phyloP scores from a whole-genome alignment of 2,888 invertebrate genomes.

The Apotomis capreana region DNA sequence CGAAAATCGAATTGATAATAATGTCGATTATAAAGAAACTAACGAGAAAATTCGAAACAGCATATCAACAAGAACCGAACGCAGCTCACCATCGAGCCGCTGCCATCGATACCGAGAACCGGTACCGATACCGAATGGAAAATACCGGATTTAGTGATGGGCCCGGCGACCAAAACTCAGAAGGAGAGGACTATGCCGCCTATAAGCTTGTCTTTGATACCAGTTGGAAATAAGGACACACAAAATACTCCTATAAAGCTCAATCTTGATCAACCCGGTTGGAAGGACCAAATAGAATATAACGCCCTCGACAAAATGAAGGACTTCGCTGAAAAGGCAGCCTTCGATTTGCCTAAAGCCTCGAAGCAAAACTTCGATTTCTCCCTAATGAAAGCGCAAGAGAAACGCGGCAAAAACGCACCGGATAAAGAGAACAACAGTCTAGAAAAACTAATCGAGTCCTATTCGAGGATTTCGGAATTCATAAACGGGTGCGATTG shows the following conservation, averaged over 20 bases:
- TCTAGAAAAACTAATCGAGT: conserved; percentile 72
- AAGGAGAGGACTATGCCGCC: conserved; percentile 76
- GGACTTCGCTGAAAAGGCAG: conserved; percentile 78
- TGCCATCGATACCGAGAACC: conserved; percentile 63
- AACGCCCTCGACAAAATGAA: conserved; percentile 81
- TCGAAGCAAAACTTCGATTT: conserved; percentile 67
- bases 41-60: conserved; percentile 69
- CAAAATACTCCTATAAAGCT: conserved; percentile 67
- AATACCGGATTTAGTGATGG: conserved; percentile 69
- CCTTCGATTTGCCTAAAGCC: conserved; percentile 74
- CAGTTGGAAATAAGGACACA: conserved; percentile 67
- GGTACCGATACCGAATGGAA: conserved; percentile 66
- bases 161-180: conserved; percentile 62
- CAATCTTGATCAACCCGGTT: conserved; percentile 63
- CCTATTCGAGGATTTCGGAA: conserved; percentile 77
- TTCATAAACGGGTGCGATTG: conserved; percentile 80
- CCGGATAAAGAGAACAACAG: conserved; percentile 71
- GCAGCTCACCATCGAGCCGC: conserved; percentile 77
- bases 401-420: conserved; percentile 55
- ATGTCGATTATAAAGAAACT: conserved; percentile 59
- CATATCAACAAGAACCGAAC: conserved; percentile 81
- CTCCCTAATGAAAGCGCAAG: conserved; percentile 60
- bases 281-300: conserved; percentile 72
- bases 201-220: conserved; percentile 77
- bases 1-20: conserved; percentile 81